These are phyloP conservation scores for Spodoptera litura DNA, from an alignment of 1,140 invertebrate species.

Conservation along the genomic window DNA sequence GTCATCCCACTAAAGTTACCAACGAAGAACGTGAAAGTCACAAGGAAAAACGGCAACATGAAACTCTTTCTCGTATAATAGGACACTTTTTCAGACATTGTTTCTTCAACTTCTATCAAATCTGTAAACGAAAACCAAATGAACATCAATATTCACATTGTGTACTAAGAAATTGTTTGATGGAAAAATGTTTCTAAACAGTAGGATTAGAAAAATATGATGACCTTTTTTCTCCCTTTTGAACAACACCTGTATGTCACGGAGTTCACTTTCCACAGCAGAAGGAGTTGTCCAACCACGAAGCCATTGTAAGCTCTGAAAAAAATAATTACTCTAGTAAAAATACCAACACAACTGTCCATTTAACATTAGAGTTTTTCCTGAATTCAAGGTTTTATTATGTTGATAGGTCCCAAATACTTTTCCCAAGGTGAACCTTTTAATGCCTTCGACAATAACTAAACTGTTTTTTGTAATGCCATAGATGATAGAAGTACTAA, in stretches of 20 bases:
- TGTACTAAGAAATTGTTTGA: no score
- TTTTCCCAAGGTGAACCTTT: no score
- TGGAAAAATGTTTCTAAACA: no score
- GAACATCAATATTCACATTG: no score
- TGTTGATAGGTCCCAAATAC: no score
- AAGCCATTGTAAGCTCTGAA: constrained; percentile 88
- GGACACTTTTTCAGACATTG: constrained; percentile 66
- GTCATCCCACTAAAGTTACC: constrained; percentile 91
- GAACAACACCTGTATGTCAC: constrained; percentile 78
- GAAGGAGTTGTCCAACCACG: constrained; percentile 88
- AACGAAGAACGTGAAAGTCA: constrained; percentile 89
- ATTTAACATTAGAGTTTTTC: no score
- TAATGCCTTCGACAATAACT: no score
- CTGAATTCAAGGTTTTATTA: no score
- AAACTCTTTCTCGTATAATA: constrained; percentile 87
- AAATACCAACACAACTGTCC: no score
- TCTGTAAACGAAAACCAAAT: constrained; percentile 30
- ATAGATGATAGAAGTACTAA: no score
- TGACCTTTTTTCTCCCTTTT: constrained; percentile 72
- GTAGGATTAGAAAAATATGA: neutral
- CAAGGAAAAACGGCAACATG: constrained; percentile 88
- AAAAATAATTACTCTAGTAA: constrained; percentile 14
- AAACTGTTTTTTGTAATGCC: no score
- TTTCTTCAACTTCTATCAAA: constrained; percentile 53
- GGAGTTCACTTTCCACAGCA: constrained; percentile 87